Conservation (phyloP, 2,113 vertebrate genomes). For the human (Homo sapiens) region DNA sequence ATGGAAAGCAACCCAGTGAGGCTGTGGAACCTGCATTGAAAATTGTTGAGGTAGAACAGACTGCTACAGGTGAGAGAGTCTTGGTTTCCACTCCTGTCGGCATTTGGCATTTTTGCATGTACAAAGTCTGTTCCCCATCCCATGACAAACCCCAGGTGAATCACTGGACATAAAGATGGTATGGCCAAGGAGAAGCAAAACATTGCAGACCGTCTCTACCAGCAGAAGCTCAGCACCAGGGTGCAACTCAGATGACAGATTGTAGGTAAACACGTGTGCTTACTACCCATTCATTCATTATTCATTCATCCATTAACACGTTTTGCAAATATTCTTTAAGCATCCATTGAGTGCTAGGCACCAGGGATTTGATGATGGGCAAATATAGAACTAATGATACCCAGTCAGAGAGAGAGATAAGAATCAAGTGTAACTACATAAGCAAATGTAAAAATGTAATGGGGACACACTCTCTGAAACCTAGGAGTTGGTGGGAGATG, state of each 20-base stretch:
- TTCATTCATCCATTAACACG: fast-evolving
- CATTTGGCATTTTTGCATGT: too few relatives aligned
- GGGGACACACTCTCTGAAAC: fast-evolving
- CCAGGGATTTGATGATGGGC: background rate
- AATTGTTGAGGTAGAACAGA: background rate
- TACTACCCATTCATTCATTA: background rate
- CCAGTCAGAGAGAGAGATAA: background rate
- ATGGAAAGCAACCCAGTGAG: background rate
- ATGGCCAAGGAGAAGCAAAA: background rate
- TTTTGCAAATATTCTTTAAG: background rate
- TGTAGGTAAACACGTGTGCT: fast-evolving
- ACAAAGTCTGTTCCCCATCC: background rate
- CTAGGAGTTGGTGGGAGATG: background rate
- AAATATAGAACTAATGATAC: fast-evolving
- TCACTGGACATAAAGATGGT: background rate
- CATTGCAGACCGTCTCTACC: background rate
- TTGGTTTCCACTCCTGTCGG: background rate
- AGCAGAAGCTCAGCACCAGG: background rate
- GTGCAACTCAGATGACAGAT: fast-evolving
- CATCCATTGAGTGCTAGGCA: background rate
- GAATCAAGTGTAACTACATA: background rate
- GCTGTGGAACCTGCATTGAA: fast-evolving
- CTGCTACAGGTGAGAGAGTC: background rate
- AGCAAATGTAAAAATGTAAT: fast-evolving
- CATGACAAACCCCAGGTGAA: background rate